phyloP scores from a whole-genome alignment of 2,113 vertebrate species.

The Tetrax tetrax region DNA sequence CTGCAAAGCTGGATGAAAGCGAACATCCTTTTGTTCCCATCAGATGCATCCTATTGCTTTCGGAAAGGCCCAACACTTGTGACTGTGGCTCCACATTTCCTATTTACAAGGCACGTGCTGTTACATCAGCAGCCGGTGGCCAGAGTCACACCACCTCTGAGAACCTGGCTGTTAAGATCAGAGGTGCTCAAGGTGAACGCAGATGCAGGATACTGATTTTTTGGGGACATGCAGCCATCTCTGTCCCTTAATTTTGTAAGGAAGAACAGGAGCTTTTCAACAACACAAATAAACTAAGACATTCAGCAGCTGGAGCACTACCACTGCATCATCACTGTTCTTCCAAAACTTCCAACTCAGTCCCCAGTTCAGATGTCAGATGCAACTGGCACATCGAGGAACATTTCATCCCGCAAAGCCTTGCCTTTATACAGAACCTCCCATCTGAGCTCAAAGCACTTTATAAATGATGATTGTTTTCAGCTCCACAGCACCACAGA shows the following conservation, averaged over 20 bases:
- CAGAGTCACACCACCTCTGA: not conserved
- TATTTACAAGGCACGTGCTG: not conserved
- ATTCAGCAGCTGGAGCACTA: not conserved
- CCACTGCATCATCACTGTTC: not conserved
- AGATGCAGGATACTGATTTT: not conserved
- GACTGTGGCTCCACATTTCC: not conserved
- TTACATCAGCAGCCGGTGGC: not conserved
- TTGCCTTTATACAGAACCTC: constrained; percentile 15
- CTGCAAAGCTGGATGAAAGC: not conserved
- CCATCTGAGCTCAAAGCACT: constrained; percentile 19
- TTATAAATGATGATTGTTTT: constrained; percentile 57
- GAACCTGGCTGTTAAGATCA: not conserved
- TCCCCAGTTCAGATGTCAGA: not conserved
- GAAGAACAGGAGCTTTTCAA: not conserved
- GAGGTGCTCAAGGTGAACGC: not conserved
- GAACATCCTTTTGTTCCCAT: not conserved
- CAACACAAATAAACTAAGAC: not conserved
- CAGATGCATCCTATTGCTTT: not conserved
- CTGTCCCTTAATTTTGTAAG: not conserved
- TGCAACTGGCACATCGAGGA: not conserved
- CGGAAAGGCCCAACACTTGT: not conserved
- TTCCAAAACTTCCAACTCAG: not conserved
- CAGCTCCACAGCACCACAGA: constrained; percentile 47
- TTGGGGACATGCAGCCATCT: not conserved
- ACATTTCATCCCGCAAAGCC: not conserved